These are phyloP conservation scores for Leucoma salicis DNA, from an alignment of 2,888 invertebrate species.

Conservation along the genomic window DNA sequence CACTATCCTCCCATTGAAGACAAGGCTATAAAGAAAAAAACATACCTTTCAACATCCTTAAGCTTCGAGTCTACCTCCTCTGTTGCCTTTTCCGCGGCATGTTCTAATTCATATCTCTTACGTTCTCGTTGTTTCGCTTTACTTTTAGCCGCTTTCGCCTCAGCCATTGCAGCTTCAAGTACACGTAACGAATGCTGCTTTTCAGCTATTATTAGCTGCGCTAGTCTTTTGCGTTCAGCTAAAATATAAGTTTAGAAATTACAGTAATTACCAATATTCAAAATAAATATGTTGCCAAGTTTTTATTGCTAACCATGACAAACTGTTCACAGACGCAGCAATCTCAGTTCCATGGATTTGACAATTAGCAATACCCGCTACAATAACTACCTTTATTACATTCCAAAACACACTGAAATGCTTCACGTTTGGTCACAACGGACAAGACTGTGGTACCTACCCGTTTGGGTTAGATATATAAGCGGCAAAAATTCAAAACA, in stretches of 20 bases:
- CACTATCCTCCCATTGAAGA: no score
- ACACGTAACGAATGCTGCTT: slow-evolving; percentile 72
- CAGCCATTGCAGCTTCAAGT: slow-evolving; percentile 72
- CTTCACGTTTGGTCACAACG: no score
- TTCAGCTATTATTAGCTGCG: slow-evolving; percentile 73
- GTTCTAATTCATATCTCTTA: slow-evolving; percentile 46
- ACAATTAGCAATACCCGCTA: no score
- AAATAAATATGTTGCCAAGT: not conserved
- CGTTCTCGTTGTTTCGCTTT: slow-evolving; percentile 56
- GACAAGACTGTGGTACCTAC: no score
- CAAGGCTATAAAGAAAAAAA: no score
- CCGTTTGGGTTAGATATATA: no score
- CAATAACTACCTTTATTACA: no score
- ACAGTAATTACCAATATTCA: not conserved
- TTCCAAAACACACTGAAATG: no score
- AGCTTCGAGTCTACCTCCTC: slow-evolving; percentile 68
- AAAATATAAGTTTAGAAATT: slow-evolving; percentile 17
- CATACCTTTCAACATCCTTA: slow-evolving; percentile 64
- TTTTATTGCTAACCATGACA: not conserved
- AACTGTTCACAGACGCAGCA: no score
- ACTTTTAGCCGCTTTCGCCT: slow-evolving; percentile 64
- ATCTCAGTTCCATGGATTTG: no score
- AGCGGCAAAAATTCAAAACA: no score
- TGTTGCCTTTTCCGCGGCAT: slow-evolving; percentile 49
- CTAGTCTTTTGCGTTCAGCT: slow-evolving; percentile 73